phyloP scores from a whole-genome alignment of 2,113 vertebrate species.

The Phrynosoma blainvillii region DNA sequence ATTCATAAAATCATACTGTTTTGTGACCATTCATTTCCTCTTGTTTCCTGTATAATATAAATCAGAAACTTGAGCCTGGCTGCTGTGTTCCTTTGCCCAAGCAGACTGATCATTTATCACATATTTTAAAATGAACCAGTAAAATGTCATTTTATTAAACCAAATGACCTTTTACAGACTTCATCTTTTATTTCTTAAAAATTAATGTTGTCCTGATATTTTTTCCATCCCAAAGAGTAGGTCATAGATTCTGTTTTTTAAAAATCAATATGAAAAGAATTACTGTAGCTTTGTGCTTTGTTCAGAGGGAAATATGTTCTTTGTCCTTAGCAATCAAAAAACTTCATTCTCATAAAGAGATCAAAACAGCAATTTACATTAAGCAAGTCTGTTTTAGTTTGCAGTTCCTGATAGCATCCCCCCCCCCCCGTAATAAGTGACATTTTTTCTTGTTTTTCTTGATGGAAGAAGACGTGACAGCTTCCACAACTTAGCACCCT shows the following conservation, averaged over 20 bases:
- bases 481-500: background rate
- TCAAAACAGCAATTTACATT: background rate
- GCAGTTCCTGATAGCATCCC: background rate
- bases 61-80: conserved; percentile 57
- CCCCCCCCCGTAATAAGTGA: too few relatives aligned
- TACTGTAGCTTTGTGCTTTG: background rate
- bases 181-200: conserved; percentile 2
- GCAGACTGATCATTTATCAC: conserved; percentile 62
- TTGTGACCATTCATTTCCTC: conserved; percentile 63
- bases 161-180: conserved; percentile 27
- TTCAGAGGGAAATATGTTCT: background rate
- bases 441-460: too few relatives aligned
- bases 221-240: conserved; percentile 5
- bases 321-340: background rate
- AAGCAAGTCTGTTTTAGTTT: background rate
- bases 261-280: background rate
- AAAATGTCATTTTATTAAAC: conserved; percentile 59
- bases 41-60: conserved; percentile 54
- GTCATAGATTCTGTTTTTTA: conserved; percentile 20
- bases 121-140: conserved; percentile 39
- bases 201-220: background rate
- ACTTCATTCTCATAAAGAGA: background rate
- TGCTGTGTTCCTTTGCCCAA: conserved; percentile 49
- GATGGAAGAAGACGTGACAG: background rate
- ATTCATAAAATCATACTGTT: conserved; percentile 67